Conservation (phyloP, 2,113 vertebrate species). For the Lepidiolamprologus cunningtoni region DNA sequence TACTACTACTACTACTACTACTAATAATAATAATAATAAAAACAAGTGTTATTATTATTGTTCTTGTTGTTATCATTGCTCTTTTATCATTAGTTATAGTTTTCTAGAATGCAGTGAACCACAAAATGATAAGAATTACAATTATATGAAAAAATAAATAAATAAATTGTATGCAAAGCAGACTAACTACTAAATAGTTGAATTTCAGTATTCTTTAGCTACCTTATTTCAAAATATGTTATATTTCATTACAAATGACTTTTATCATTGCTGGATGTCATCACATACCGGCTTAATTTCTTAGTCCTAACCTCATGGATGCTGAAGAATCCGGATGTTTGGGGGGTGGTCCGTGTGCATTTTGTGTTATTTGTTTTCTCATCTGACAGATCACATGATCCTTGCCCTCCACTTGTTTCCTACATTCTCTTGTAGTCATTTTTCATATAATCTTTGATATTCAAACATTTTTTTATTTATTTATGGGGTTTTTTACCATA, state of each 20-base stretch:
- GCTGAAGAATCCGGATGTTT: neutral
- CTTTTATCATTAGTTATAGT: neutral
- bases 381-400: neutral
- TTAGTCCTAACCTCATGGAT: neutral
- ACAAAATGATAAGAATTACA: neutral
- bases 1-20: fast-evolving
- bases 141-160: neutral
- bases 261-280: neutral
- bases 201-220: neutral
- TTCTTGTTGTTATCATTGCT: neutral
- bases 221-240: neutral
- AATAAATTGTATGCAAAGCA: neutral
- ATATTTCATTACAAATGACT: neutral
- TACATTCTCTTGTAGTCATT: neutral
- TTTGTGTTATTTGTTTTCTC: neutral
- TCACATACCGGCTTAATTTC: neutral
- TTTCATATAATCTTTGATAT: neutral
- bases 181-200: neutral
- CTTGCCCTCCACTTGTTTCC: neutral
- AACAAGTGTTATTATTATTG: neutral
- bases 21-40: neutral
- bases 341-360: neutral
- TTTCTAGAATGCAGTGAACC: neutral
- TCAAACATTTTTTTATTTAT: neutral
- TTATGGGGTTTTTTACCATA: neutral